These are phyloP conservation scores for Chesias legatella DNA, from an alignment of 2,888 invertebrate species.

Conservation along the genomic window DNA sequence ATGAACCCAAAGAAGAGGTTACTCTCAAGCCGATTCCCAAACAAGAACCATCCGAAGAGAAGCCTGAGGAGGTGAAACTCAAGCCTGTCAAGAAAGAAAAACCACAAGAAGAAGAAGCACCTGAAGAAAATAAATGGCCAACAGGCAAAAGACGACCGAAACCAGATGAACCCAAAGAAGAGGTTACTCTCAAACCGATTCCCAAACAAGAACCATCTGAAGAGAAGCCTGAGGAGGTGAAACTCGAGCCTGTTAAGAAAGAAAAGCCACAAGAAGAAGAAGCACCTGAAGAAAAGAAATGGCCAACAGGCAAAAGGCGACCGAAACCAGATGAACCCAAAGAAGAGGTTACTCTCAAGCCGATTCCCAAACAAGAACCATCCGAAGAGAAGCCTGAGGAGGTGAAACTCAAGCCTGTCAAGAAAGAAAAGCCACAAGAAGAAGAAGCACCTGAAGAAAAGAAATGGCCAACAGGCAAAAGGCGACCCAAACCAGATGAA, in stretches of 20 bases:
- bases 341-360: slow-evolving; percentile 72
- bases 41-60: slow-evolving; percentile 36
- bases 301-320: slow-evolving; percentile 47
- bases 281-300: slow-evolving; percentile 42
- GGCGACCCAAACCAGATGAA: slow-evolving; percentile 38
- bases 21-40: slow-evolving; percentile 46
- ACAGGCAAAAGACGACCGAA: slow-evolving; percentile 51
- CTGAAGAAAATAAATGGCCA: slow-evolving; percentile 53
- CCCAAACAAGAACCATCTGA: slow-evolving; percentile 39
- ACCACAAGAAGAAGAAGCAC: slow-evolving; percentile 44
- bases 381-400: slow-evolving; percentile 35
- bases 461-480: slow-evolving; percentile 41
- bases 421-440: slow-evolving; percentile 34
- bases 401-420: slow-evolving; percentile 54
- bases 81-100: slow-evolving; percentile 30
- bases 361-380: slow-evolving; percentile 40
- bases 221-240: slow-evolving; percentile 62
- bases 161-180: slow-evolving; percentile 58
- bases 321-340: slow-evolving; percentile 54
- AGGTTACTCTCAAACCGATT: slow-evolving; percentile 48
- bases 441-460: slow-evolving; percentile 53
- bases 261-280: slow-evolving; percentile 10
- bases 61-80: slow-evolving; percentile 30
- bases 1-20: slow-evolving; percentile 42
- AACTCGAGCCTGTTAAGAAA: slow-evolving; percentile 36